Conservation (phyloP, 2,113 vertebrate genomes). For the Notothenia rossii region DNA sequence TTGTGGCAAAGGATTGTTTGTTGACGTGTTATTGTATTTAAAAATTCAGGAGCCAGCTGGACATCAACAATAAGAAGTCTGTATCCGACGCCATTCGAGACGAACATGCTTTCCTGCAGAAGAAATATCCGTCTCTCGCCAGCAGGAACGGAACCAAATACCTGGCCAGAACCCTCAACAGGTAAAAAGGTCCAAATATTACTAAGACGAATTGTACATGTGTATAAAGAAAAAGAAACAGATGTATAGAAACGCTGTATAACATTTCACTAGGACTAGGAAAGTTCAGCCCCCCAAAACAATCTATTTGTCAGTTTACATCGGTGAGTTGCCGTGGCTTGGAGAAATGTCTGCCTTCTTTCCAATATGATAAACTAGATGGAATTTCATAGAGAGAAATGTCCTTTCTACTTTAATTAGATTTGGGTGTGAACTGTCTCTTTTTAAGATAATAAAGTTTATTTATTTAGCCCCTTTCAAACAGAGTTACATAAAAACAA, state of each 20-base stretch:
- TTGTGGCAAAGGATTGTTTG: not conserved
- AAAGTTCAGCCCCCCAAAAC: not conserved
- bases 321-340: too few relatives aligned
- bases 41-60: constrained; percentile 93
- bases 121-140: constrained; percentile 97
- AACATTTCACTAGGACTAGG: not conserved
- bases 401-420: too few relatives aligned
- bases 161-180: constrained; percentile 95
- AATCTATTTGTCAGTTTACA: too few relatives aligned
- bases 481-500: too few relatives aligned
- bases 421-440: too few relatives aligned
- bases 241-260: too few relatives aligned
- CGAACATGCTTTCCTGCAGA: constrained; percentile 96
- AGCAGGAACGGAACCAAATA: constrained; percentile 98
- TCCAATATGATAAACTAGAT: too few relatives aligned
- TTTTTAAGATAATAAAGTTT: too few relatives aligned
- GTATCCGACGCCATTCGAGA: constrained; percentile 94
- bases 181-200: constrained; percentile 75
- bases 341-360: too few relatives aligned
- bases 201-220: not conserved
- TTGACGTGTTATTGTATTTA: not conserved
- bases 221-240: not conserved
- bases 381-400: too few relatives aligned
- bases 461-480: too few relatives aligned
- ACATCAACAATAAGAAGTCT: constrained; percentile 97